Percentiles rank a stretch among this genome's conserved stretches.
phyloP scores from a whole-genome alignment of 2,888 invertebrate species.

The Leptinotarsa juncta region DNA sequence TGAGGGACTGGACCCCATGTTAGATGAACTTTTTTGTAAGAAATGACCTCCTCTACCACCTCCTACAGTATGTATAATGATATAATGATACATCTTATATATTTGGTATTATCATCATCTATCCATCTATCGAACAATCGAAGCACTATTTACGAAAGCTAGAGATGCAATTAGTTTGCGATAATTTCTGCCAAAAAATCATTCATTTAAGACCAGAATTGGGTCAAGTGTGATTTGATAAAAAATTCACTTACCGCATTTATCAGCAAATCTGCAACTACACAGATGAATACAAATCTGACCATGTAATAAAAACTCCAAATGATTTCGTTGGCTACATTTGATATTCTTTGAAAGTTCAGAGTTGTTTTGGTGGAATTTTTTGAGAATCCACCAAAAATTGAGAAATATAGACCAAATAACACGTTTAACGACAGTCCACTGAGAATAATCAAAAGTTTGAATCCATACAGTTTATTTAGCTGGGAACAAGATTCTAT shows the following conservation, averaged over 20 bases:
- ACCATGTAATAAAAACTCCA: slow-evolving; percentile 46
- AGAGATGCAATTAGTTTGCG: no score
- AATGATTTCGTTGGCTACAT: slow-evolving; percentile 39
- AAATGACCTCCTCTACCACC: no score
- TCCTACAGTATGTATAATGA: no score
- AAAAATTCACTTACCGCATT: slow-evolving; percentile 33
- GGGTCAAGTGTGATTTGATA: neutral
- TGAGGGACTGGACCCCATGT: no score
- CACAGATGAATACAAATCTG: slow-evolving; percentile 40
- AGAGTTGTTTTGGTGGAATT: slow-evolving; percentile 28
- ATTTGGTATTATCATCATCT: no score
- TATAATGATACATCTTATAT: no score
- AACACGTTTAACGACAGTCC: slow-evolving; percentile 40
- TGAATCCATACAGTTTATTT: slow-evolving; percentile 36
- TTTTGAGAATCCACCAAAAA: slow-evolving; percentile 45
- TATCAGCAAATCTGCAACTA: slow-evolving; percentile 36
- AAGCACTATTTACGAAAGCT: no score
- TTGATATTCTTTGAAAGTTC: slow-evolving; percentile 31
- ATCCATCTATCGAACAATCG: no score
- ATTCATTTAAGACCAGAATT: no score
- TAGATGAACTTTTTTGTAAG: no score
- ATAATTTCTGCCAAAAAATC: no score
- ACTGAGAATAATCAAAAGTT: slow-evolving; percentile 38
- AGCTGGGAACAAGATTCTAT: slow-evolving; percentile 33
- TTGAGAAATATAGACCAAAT: slow-evolving; percentile 45